phyloP scores from a whole-genome alignment of 2,888 invertebrate species.

The Flexamia atlantica region DNA sequence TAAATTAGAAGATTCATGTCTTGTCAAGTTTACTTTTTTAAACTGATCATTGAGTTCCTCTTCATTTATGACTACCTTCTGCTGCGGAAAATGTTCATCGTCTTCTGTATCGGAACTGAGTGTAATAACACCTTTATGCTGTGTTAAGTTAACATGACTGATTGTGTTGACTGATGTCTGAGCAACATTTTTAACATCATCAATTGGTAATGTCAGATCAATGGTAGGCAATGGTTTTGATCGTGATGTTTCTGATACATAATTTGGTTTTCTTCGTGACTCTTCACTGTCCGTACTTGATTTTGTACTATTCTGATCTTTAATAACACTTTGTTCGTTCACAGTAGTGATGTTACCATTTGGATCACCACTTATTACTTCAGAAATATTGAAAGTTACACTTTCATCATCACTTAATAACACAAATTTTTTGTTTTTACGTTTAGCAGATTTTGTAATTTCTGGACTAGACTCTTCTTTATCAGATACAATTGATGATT shows the following conservation, averaged over 20 bases:
- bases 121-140: not conserved
- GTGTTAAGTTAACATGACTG: not conserved
- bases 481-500: not conserved
- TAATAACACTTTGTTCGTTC: not conserved
- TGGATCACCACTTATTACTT: not conserved
- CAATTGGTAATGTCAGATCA: not conserved
- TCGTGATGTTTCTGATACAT: not conserved
- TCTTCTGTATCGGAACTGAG: slow-evolving; percentile 43
- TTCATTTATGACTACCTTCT: not conserved
- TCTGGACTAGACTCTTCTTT: not conserved
- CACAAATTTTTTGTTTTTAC: not conserved
- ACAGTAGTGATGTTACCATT: not conserved
- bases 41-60: not conserved
- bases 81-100: not conserved
- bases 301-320: not conserved
- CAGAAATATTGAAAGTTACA: not conserved
- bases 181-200: not conserved
- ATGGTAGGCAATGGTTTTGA: not conserved
- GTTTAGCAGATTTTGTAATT: slow-evolving; percentile 2
- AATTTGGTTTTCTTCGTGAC: not conserved
- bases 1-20: not conserved
- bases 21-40: not conserved
- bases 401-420: slow-evolving; percentile 2
- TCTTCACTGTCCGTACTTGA: not conserved
- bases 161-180: not conserved